Evolutionary conservation across 2,797 vertebrate species (phyloP).

Genomic region (Schizopygopsis pylzovi): DNA sequence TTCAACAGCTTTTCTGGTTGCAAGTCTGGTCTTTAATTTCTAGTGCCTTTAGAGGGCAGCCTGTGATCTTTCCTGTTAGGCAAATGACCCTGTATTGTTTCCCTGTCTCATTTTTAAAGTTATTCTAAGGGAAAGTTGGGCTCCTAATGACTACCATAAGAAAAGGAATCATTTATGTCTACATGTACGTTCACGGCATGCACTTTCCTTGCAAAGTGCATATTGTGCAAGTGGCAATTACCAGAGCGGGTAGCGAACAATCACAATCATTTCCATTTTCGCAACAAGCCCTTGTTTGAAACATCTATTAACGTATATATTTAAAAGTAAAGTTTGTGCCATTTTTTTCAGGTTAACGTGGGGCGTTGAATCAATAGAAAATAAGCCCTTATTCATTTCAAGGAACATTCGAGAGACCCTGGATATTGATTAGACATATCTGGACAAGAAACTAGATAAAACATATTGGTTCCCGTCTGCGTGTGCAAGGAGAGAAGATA

Average conservation of each 20-base stretch:
- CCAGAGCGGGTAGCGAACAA: slow-evolving; percentile 21
- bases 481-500: slow-evolving; percentile 45
- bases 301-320: not conserved
- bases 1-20: not conserved
- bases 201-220: not conserved
- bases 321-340: not conserved
- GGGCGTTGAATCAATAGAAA: slow-evolving; percentile 23
- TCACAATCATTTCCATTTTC: not conserved
- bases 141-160: slow-evolving; percentile 10
- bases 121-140: slow-evolving; percentile 17
- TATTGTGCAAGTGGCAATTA: slow-evolving; percentile 37
- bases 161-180: slow-evolving; percentile 27
- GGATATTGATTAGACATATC: slow-evolving; percentile 50
- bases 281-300: slow-evolving; percentile 30
- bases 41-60: slow-evolving; percentile 6
- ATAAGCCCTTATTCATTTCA: slow-evolving; percentile 41
- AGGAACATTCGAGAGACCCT: slow-evolving; percentile 33
- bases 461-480: slow-evolving; percentile 33
- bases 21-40: slow-evolving; percentile 5
- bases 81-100: slow-evolving; percentile 36
- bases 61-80: slow-evolving; percentile 12
- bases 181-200: slow-evolving; percentile 17
- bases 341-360: slow-evolving; percentile 14
- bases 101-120: slow-evolving; percentile 10
- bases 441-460: slow-evolving; percentile 49